Percentiles rank a stretch among this genome's conserved stretches.
phyloP scores from a whole-genome alignment of 2,113 vertebrate genomes.

The Neotoma lepida region DNA sequence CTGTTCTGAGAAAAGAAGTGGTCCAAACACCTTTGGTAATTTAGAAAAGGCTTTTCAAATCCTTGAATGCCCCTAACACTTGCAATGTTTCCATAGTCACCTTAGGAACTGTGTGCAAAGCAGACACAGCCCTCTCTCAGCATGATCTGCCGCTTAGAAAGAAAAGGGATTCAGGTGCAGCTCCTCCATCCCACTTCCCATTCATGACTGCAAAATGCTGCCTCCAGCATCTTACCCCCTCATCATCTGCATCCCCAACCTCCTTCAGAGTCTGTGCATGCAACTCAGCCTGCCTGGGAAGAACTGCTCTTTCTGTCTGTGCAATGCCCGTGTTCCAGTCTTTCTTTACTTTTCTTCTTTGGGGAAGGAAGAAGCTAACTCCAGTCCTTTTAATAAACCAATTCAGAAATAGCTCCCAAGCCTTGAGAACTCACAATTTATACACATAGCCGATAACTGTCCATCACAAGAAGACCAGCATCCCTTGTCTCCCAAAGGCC shows the following conservation, averaged over 20 bases:
- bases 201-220: rapidly evolving
- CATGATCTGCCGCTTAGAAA: rapidly evolving
- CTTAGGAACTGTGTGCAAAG: background rate
- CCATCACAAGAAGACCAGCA: background rate
- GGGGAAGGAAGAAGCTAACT: background rate
- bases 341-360: background rate
- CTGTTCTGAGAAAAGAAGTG: background rate
- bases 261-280: background rate
- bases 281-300: background rate
- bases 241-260: background rate
- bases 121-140: background rate
- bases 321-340: background rate
- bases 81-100: background rate
- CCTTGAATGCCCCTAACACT: background rate
- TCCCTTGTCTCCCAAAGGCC: background rate
- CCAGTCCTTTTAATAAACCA: background rate
- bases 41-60: background rate
- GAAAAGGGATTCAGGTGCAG: background rate
- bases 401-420: background rate
- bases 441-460: background rate
- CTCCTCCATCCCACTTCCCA: background rate
- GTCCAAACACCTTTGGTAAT: background rate
- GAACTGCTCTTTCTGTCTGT: background rate
- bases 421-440: background rate
- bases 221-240: background rate